Evolutionary conservation across 2,113 vertebrate species (phyloP).

Genomic region (Mastomys coucha): DNA sequence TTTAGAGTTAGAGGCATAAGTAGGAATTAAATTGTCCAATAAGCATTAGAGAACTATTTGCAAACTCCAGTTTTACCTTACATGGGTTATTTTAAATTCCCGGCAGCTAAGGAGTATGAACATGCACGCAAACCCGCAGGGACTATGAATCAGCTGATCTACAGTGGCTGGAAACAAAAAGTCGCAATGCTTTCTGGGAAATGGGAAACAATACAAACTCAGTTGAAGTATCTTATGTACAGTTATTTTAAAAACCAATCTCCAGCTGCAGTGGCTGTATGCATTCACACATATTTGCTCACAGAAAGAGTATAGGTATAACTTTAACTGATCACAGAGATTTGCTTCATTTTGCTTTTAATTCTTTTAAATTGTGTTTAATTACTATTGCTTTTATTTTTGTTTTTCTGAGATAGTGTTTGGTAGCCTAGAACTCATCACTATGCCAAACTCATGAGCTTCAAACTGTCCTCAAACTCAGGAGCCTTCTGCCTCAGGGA

Average conservation of each 20-base stretch:
- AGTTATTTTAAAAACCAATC: constrained; percentile 10
- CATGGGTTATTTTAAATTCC: constrained; percentile 25
- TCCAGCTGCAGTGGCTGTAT: not conserved
- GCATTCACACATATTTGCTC: not conserved
- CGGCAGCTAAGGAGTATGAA: not conserved
- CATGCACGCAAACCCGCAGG: not conserved
- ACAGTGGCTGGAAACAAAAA: not conserved
- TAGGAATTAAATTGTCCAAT: constrained; percentile 33
- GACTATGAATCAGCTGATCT: not conserved
- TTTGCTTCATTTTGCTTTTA: not conserved
- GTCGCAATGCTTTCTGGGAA: not conserved
- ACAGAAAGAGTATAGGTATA: not conserved
- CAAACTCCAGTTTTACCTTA: constrained; percentile 18
- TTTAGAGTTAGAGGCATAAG: not conserved
- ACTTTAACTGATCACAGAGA: not conserved
- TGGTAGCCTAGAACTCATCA: not conserved
- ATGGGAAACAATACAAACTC: not conserved
- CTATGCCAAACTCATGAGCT: not conserved
- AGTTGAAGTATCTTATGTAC: not conserved
- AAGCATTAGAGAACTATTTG: constrained; percentile 32
- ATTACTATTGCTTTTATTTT: not conserved
- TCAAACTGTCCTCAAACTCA: no score
- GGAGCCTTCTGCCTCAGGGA: not conserved
- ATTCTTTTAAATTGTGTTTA: not conserved
- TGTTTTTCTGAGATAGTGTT: not conserved